Evolutionary conservation across 2,113 vertebrate genomes (phyloP).

Genomic region (Fukomys damarensis): DNA sequence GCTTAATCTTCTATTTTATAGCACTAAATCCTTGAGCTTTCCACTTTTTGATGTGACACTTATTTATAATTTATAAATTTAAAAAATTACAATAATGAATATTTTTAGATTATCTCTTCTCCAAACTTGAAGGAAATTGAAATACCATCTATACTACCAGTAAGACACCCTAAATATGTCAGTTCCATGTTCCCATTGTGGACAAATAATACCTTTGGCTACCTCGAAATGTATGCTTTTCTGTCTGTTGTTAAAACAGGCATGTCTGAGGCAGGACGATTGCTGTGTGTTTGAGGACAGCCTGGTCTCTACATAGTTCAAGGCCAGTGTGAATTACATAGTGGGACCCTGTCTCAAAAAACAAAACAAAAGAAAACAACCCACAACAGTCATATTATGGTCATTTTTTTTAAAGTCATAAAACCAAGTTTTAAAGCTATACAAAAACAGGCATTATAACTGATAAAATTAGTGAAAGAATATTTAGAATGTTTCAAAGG

Average conservation of each 20-base stretch:
- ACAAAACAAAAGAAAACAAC: not conserved
- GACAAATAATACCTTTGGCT: not conserved
- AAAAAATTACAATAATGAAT: not conserved
- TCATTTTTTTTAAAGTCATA: too few relatives aligned
- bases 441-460: too few relatives aligned
- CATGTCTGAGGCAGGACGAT: not conserved
- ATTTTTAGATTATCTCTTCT: not conserved
- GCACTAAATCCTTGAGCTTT: not conserved
- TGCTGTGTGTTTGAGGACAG: not conserved
- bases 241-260: not conserved
- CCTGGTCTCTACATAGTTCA: not conserved
- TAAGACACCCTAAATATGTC: not conserved
- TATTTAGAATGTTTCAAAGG: too few relatives aligned
- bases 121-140: not conserved
- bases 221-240: not conserved
- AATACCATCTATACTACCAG: not conserved
- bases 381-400: not conserved
- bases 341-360: not conserved
- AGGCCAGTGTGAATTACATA: not conserved
- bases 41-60: not conserved
- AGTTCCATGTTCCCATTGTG: not conserved
- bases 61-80: slow-evolving; percentile 5
- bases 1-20: not conserved
- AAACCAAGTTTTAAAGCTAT: too few relatives aligned
- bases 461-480: too few relatives aligned